Conservation (phyloP, 2,888 invertebrate genomes). For the Temnothorax rugatulus region DNA sequence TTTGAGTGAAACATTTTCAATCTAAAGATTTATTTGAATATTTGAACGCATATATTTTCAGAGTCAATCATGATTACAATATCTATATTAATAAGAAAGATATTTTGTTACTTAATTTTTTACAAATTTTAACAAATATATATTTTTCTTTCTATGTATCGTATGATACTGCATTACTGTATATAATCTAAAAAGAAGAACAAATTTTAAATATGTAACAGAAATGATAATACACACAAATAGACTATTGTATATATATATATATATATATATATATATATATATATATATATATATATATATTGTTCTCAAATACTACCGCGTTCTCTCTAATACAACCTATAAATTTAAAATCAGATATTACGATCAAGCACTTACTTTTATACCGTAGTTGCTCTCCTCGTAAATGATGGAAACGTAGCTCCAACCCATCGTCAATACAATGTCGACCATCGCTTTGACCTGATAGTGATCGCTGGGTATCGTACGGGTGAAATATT, state of each 20-base stretch:
- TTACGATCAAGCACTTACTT: slow-evolving; percentile 88
- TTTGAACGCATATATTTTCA: background rate
- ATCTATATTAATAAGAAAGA: background rate
- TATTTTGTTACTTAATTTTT: background rate
- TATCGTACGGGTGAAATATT: slow-evolving; percentile 97
- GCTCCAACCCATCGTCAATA: slow-evolving; percentile 95
- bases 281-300: too few species aligned
- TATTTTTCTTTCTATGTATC: background rate
- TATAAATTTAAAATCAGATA: slow-evolving; percentile 29
- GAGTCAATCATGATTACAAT: background rate
- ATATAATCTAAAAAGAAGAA: background rate
- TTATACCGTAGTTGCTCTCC: slow-evolving; percentile 98
- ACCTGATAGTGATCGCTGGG: slow-evolving; percentile 98
- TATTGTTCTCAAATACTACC: too few species aligned
- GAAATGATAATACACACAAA: background rate
- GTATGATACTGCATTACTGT: background rate
- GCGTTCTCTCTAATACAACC: background rate
- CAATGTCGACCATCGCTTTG: slow-evolving; percentile 97
- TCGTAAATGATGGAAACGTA: slow-evolving; percentile 98
- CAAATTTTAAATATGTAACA: background rate
- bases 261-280: too few species aligned
- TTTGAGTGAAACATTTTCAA: slow-evolving; percentile 6
- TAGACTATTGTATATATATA: background rate
- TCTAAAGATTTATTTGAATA: background rate
- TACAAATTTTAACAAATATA: background rate